phyloP scores from a whole-genome alignment of 2,113 vertebrate genomes.

The Hemiprocne comata region DNA sequence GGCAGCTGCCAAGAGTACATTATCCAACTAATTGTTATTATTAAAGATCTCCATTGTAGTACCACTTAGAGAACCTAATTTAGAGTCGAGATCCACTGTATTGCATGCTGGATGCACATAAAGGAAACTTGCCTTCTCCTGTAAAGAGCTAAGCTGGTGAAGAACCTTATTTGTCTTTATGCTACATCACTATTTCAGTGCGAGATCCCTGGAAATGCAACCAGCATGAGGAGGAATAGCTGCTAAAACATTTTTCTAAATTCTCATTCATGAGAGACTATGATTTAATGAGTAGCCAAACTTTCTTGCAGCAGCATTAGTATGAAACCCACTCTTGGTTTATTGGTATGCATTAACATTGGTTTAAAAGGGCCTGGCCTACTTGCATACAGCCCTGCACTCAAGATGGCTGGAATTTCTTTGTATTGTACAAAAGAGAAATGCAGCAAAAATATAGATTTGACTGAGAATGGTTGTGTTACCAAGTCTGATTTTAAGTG shows the following conservation, averaged over 20 bases:
- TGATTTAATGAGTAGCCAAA: neutral
- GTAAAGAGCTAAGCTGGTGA: neutral
- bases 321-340: neutral
- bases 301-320: neutral
- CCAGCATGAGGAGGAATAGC: neutral
- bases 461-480: neutral
- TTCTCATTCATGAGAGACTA: neutral
- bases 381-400: neutral
- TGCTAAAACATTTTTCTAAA: neutral
- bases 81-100: conserved; percentile 12
- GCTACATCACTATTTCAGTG: neutral
- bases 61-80: conserved; percentile 2
- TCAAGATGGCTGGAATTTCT: neutral
- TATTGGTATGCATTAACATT: neutral
- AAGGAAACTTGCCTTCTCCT: conserved; percentile 13
- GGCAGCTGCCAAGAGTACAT: conserved; percentile 1
- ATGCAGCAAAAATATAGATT: neutral
- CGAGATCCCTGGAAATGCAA: neutral
- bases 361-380: neutral
- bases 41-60: conserved; percentile 47
- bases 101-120: neutral
- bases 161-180: neutral
- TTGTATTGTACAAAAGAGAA: neutral
- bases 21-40: conserved; percentile 58
- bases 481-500: neutral